A percentile compares a stretch with the other conserved stretches of the same genome.
Conservation (phyloP, 2,797 vertebrate genomes). For the Serranus cabrilla region DNA sequence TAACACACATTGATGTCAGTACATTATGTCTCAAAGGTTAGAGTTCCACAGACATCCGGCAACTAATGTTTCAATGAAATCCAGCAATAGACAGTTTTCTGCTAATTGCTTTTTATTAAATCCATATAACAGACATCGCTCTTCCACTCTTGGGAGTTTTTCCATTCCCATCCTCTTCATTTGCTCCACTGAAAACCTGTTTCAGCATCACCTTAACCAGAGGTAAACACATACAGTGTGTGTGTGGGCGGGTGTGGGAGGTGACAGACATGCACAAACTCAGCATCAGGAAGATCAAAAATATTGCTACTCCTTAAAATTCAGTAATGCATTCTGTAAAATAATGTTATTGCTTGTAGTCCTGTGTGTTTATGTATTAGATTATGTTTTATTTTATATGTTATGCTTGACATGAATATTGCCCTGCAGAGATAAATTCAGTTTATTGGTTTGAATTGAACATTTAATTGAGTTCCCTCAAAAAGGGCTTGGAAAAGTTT, state of each 20-base stretch:
- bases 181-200: background rate
- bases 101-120: background rate
- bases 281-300: conserved; percentile 10
- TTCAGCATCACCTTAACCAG: conserved; percentile 5
- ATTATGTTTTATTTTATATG: conserved; percentile 26
- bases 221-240: background rate
- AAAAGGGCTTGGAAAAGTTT: conserved; percentile 44
- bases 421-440: conserved; percentile 34
- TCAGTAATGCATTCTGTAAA: conserved; percentile 21
- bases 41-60: background rate
- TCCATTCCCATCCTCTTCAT: background rate
- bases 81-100: background rate
- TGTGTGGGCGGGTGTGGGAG: background rate
- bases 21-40: background rate
- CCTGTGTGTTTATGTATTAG: conserved; percentile 31
- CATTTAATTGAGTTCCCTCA: conserved; percentile 46
- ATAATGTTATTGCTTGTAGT: conserved; percentile 25
- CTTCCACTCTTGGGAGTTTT: background rate
- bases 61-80: background rate
- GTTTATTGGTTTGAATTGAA: conserved; percentile 37
- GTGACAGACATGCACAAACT: background rate
- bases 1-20: background rate
- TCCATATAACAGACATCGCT: background rate
- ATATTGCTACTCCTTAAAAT: conserved; percentile 35
- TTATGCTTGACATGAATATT: conserved; percentile 34